A percentile compares a stretch with the other conserved stretches of the same genome.
Evolutionary conservation across 2,888 invertebrate species (phyloP).

Genomic region (Pristionchus mayeri): DNA sequence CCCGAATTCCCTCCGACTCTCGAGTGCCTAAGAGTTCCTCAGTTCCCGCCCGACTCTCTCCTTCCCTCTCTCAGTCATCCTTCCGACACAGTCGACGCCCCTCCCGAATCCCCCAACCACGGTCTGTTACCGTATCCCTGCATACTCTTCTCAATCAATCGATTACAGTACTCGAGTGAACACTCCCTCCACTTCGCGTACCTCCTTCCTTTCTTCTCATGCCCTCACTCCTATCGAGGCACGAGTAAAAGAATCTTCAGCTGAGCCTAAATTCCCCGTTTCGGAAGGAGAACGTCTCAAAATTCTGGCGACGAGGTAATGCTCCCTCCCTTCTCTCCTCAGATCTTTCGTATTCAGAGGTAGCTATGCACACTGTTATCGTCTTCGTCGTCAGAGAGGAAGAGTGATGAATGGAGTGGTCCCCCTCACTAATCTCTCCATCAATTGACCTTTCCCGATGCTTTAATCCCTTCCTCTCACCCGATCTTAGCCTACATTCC

Average conservation of each 20-base stretch:
- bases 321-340: background rate
- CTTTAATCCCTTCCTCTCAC: constrained; percentile 40
- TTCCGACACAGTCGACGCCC: constrained; percentile 45
- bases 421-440: constrained; percentile 77
- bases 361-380: constrained; percentile 31
- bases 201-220: constrained; percentile 24
- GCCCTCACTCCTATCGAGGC: constrained; percentile 45
- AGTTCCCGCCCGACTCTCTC: constrained; percentile 69
- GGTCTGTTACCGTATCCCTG: constrained; percentile 1
- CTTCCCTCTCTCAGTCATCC: constrained; percentile 35
- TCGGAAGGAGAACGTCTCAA: constrained; percentile 31
- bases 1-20: constrained; percentile 69
- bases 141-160: background rate
- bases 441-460: constrained; percentile 40
- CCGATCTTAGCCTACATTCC: constrained; percentile 31
- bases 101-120: constrained; percentile 60
- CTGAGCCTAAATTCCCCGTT: constrained; percentile 38
- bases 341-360: constrained; percentile 13
- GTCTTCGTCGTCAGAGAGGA: constrained; percentile 29
- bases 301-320: constrained; percentile 34
- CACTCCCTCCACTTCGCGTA: constrained; percentile 14
- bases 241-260: constrained; percentile 44
- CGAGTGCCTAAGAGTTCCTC: constrained; percentile 75
- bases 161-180: constrained; percentile 39
- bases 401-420: constrained; percentile 56